A percentile compares a stretch with the other conserved stretches of the same genome.
Evolutionary conservation across 2,888 invertebrate genomes (phyloP).

Genomic region (Tetramorium bicarinatum): DNA sequence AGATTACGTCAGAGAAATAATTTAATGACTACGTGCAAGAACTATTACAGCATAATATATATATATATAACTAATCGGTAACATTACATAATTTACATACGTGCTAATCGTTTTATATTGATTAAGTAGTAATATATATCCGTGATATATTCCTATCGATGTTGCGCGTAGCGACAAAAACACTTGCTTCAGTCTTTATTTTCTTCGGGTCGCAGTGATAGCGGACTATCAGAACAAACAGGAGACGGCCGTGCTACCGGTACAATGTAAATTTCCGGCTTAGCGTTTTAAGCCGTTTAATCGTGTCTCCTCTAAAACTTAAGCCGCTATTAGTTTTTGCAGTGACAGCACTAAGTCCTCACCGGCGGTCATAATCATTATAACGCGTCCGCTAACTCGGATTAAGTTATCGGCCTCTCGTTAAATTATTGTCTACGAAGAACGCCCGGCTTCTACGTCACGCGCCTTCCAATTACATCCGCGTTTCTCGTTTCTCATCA

Average conservation of each 20-base stretch:
- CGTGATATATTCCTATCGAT: neutral
- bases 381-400: conserved; percentile 76
- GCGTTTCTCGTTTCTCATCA: neutral
- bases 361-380: conserved; percentile 77
- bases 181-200: conserved; percentile 6
- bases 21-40: neutral
- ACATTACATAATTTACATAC: neutral
- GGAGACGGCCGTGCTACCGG: conserved; percentile 26
- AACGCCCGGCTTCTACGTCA: neutral
- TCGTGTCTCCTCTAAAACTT: conserved; percentile 78
- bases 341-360: conserved; percentile 78
- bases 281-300: conserved; percentile 76
- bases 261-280: conserved; percentile 72
- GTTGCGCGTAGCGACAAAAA: neutral
- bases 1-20: neutral
- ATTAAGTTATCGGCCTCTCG: conserved; percentile 76
- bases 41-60: neutral
- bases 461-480: conserved; percentile 1
- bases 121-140: neutral
- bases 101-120: neutral
- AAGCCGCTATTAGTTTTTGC: conserved; percentile 81
- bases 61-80: neutral
- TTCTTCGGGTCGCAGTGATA: conserved; percentile 11
- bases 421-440: conserved; percentile 67
- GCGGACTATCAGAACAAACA: conserved; percentile 34